Evolutionary conservation across 2,888 invertebrate genomes (phyloP), one percentile per base, ranked within the genome.

Genomic region (Beris morrisii): DNA sequence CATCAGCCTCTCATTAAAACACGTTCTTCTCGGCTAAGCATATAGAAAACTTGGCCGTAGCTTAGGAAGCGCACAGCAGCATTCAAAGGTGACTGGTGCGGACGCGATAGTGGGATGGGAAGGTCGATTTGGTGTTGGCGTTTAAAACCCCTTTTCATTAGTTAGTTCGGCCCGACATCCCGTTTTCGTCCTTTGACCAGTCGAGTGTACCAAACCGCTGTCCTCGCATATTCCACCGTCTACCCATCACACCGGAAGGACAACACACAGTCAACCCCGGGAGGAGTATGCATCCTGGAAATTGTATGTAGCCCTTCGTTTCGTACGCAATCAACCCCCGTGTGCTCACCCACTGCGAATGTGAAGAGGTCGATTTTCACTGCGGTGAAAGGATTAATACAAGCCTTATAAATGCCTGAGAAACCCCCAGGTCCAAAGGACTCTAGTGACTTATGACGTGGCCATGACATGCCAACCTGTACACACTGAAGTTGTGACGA

Each of bases 111-210:
- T 38, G 54, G 44, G 31, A 32, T 31, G 5, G 50, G 38, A 31
- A 43, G 6, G 43, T 38, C 22, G 11, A 43, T 75, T 76, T 77
- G 72, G 75, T 73, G 72, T 68, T 73, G 72, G 76, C 74, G 77
- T 74, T 76, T 12, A 77, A 76, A 76, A 77, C 76, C 76, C 77
- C 72, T 69, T 63, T 44, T 55, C 54, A 55, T 55, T 64, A 54
- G 64, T 55, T 45, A 43, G 28, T 46, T 48, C 22, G 22, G 22
- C 22, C 22, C 44, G 55, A 32, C 6, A 44, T 43, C 12, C n/a
- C 7, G 9, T 9, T 44, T 45, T 13, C 73, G 73, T 73, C 73
- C 76, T 77, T 77, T 77, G 77, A 77, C 77, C 77, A 77, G 74
- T 77, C 76, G 76, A 76, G 75, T 77, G 74, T 75, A 76, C 15